phyloP scores from a whole-genome alignment of 2,888 invertebrate species.

The Pogonocherus hispidulus region DNA sequence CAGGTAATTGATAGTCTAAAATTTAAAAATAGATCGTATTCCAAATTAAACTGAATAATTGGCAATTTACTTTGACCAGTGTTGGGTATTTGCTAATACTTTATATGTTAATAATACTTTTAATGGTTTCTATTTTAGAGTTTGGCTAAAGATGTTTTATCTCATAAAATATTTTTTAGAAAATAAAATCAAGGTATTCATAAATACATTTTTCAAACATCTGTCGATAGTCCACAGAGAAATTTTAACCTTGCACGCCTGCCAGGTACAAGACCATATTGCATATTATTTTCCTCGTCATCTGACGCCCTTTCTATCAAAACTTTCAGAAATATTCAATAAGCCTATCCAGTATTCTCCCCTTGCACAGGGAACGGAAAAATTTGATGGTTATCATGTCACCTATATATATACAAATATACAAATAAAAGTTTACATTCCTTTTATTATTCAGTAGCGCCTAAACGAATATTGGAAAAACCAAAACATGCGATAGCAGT shows the following conservation, averaged over 20 bases:
- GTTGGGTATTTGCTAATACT: no score
- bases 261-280: not conserved
- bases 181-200: no score
- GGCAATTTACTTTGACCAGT: no score
- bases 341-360: not conserved
- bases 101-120: no score
- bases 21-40: no score
- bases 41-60: no score
- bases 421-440: slow-evolving; percentile 6
- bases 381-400: slow-evolving; percentile 1
- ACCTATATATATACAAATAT: not conserved
- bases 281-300: slow-evolving; percentile 1
- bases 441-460: not conserved
- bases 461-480: not conserved
- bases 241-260: not conserved
- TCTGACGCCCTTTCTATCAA: slow-evolving; percentile 2
- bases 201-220: no score
- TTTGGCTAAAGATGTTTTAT: no score
- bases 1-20: no score
- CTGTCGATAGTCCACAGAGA: not conserved
- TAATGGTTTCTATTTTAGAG: no score
- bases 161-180: no score
- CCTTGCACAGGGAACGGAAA: not conserved
- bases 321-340: slow-evolving; percentile 5
- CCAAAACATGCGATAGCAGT: not conserved